A percentile compares a stretch with the other conserved stretches of the same genome.
phyloP scores from a whole-genome alignment of 2,113 vertebrate genomes.

The Oriolus oriolus region DNA sequence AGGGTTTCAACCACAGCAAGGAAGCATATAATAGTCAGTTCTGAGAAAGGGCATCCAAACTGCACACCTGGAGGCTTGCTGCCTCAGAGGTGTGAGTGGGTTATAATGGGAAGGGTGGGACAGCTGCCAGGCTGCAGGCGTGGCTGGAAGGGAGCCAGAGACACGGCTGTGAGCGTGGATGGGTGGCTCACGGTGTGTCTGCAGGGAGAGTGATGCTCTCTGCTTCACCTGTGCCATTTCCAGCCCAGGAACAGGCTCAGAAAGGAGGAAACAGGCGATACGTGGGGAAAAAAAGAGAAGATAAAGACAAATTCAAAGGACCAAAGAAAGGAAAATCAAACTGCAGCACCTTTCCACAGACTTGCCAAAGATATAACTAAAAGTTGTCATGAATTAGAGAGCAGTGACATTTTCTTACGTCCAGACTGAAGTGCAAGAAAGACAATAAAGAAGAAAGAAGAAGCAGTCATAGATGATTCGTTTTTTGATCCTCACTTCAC shows the following conservation, averaged over 20 bases:
- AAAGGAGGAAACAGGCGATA: not conserved
- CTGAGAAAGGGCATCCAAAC: not conserved
- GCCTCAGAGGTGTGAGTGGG: not conserved
- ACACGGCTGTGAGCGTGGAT: not conserved
- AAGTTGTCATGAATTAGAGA: not conserved
- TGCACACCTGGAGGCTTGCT: not conserved
- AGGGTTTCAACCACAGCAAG: not conserved
- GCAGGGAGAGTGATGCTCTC: not conserved
- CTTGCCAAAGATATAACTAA: not conserved
- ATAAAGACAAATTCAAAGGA: not conserved
- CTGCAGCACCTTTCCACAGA: not conserved
- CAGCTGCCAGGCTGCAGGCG: not conserved
- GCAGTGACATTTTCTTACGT: not conserved
- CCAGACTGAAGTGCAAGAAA: not conserved
- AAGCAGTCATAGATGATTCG: not conserved
- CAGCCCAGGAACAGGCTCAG: not conserved
- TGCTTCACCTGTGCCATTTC: not conserved
- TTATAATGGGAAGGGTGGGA: not conserved
- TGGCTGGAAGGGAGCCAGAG: not conserved
- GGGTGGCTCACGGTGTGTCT: not conserved
- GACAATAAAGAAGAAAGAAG: not conserved
- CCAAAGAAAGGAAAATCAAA: not conserved
- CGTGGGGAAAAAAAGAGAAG: no score
- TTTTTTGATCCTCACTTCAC: not conserved
- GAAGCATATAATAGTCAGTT: not conserved